These are phyloP conservation scores for Enteromius thamalakanensis DNA, from an alignment of 2,797 vertebrate species.

Conservation along the genomic window DNA sequence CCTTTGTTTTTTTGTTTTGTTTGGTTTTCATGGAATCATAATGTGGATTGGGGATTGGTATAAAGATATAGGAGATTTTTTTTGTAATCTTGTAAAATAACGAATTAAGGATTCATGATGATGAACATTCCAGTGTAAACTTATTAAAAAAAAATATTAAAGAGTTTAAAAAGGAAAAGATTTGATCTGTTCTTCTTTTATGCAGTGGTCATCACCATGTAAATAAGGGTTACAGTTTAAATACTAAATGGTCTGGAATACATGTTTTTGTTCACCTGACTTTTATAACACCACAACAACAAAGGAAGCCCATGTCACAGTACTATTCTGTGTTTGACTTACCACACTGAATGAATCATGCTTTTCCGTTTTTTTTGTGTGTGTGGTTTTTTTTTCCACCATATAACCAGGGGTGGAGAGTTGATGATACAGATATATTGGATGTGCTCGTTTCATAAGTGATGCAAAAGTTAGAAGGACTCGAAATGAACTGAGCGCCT, in stretches of 20 bases:
- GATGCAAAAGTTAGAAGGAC: neutral
- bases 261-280: neutral
- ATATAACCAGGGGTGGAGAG: neutral
- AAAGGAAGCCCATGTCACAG: neutral
- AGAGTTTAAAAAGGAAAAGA: constrained; percentile 78
- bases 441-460: neutral
- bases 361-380: neutral
- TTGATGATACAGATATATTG: neutral
- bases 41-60: constrained; percentile 62
- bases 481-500: neutral
- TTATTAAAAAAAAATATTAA: constrained; percentile 82
- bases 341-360: neutral
- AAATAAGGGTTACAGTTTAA: neutral
- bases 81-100: constrained; percentile 83
- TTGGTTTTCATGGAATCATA: constrained; percentile 57
- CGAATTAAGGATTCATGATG: constrained; percentile 76
- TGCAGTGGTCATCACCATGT: neutral
- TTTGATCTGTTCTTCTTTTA: constrained; percentile 29
- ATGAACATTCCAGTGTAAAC: constrained; percentile 86
- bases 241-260: neutral
- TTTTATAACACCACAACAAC: neutral
- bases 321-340: neutral
- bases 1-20: constrained; percentile 52
- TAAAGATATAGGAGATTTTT: constrained; percentile 74
- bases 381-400: neutral